phyloP scores from a whole-genome alignment of 2,797 vertebrate genomes.

The Malacoraja senta region DNA sequence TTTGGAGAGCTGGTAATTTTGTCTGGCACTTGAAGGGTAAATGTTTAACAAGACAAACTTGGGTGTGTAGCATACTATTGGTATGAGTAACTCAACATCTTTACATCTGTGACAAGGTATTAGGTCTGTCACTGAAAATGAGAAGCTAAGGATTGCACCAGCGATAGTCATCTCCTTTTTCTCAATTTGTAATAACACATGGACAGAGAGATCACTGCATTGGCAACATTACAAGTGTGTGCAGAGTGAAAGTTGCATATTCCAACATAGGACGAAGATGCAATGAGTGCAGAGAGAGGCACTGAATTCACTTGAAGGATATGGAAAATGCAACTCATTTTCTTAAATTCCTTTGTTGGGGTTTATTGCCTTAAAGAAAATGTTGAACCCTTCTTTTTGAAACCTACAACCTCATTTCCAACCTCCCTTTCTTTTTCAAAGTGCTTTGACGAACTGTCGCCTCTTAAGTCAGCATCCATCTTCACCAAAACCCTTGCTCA shows the following conservation, averaged over 20 bases:
- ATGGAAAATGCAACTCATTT: not conserved
- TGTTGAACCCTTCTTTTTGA: no score
- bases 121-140: not conserved
- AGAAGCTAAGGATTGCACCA: not conserved
- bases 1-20: not conserved
- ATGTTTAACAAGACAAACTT: not conserved
- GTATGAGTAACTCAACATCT: not conserved
- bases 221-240: not conserved
- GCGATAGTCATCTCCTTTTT: not conserved
- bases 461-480: no score
- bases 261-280: not conserved
- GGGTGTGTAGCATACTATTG: not conserved
- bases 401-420: no score
- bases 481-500: no score
- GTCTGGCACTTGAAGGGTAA: constrained; percentile 16
- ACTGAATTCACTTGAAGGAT: not conserved
- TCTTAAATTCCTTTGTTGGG: not conserved
- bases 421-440: no score
- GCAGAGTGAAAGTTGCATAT: not conserved
- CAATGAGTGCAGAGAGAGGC: not conserved
- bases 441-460: no score
- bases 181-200: not conserved
- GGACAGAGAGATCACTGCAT: no score
- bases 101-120: not conserved
- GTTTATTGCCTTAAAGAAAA: not conserved